Evolutionary conservation across 2,888 invertebrate species (phyloP).

Genomic region (Drepanosiphum platanoidis): DNA sequence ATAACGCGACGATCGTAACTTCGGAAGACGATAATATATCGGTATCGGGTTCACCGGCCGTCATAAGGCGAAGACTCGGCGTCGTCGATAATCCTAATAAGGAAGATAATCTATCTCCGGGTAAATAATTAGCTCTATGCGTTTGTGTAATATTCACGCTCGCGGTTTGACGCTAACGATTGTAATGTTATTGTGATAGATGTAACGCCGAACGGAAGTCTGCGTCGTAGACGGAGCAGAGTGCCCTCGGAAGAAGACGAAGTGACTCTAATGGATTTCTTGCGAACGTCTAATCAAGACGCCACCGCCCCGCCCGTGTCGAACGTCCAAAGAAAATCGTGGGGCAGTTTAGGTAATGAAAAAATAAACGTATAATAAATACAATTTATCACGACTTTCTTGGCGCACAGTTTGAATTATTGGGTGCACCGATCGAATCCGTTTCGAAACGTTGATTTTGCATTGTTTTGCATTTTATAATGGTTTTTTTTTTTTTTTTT

Average conservation of each 20-base stretch:
- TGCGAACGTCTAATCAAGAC: slow-evolving; percentile 81
- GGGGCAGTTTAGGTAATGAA: slow-evolving; percentile 81
- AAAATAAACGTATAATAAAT: neutral
- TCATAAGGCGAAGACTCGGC: slow-evolving; percentile 75
- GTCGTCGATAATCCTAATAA: slow-evolving; percentile 68
- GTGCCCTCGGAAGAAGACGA: slow-evolving; percentile 86
- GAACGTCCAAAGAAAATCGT: slow-evolving; percentile 78
- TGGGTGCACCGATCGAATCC: too few relatives aligned
- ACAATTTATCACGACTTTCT: too few relatives aligned
- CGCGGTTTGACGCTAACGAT: neutral
- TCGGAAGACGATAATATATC: slow-evolving; percentile 75
- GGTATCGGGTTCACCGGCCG: slow-evolving; percentile 75
- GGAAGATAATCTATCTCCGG: slow-evolving; percentile 68
- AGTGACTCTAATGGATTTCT: slow-evolving; percentile 84
- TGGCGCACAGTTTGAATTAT: too few relatives aligned
- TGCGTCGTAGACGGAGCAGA: slow-evolving; percentile 82
- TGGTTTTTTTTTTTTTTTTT: too few relatives aligned
- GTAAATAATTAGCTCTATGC: slow-evolving; percentile 36
- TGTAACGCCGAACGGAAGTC: slow-evolving; percentile 88
- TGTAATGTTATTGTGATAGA: slow-evolving; percentile 72
- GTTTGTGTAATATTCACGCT: neutral
- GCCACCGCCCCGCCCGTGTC: slow-evolving; percentile 69
- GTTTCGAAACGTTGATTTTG: too few relatives aligned
- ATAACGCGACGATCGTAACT: slow-evolving; percentile 69
- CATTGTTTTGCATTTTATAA: too few relatives aligned